Conservation (phyloP, 2,113 vertebrate species). For the Meles meles region DNA sequence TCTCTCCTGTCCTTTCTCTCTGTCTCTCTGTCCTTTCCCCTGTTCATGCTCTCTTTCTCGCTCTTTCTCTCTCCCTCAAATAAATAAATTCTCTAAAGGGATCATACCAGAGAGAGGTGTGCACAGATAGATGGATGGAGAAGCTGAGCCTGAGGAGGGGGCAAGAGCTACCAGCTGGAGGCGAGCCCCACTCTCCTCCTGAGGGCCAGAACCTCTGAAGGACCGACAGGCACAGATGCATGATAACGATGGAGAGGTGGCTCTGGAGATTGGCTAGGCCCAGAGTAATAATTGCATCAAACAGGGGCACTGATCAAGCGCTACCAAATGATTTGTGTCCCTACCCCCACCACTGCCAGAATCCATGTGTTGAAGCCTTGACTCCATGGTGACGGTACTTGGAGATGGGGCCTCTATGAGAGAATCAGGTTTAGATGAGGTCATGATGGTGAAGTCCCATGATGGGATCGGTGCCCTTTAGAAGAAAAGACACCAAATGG, state of each 20-base stretch:
- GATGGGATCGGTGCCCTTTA: not conserved
- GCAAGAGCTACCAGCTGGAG: not conserved
- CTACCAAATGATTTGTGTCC: not conserved
- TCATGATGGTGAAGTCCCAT: not conserved
- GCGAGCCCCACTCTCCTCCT: fast-evolving
- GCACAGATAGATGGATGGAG: not conserved
- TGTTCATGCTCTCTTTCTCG: not conserved
- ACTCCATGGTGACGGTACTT: fast-evolving
- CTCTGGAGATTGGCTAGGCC: not conserved
- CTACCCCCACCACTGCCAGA: not conserved
- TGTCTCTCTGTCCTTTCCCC: not conserved
- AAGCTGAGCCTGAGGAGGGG: not conserved
- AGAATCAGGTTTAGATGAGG: not conserved
- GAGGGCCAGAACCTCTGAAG: not conserved
- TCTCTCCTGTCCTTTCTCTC: not conserved
- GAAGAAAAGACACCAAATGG: not conserved
- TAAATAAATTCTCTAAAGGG: not conserved
- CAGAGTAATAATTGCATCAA: not conserved
- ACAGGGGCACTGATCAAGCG: too few species aligned
- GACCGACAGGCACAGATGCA: too few species aligned
- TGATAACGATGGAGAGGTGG: not conserved
- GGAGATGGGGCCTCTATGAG: not conserved
- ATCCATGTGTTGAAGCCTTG: not conserved
- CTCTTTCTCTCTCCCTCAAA: not conserved
- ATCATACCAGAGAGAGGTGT: not conserved